phyloP scores from a whole-genome alignment of 2,113 vertebrate species.

The Pampusana beccarii region DNA sequence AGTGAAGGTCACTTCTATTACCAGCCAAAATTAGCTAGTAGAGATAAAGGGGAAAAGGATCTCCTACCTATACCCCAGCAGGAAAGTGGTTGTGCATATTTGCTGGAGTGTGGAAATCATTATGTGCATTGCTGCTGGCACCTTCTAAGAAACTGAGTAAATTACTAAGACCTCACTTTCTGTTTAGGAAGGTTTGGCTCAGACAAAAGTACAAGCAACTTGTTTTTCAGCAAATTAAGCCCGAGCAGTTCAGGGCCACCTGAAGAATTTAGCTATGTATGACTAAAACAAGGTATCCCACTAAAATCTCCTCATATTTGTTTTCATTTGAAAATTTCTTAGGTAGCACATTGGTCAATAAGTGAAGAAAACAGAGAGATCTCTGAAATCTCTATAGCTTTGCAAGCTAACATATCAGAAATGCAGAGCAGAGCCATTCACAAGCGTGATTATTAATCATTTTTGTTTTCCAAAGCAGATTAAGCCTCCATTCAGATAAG shows the following conservation, averaged over 20 bases:
- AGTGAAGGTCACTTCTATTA: background rate
- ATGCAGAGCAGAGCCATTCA: background rate
- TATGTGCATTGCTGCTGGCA: background rate
- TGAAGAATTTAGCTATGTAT: background rate
- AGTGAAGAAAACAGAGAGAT: background rate
- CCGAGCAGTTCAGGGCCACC: background rate
- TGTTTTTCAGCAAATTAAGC: background rate
- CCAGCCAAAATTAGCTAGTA: background rate
- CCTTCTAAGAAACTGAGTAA: background rate
- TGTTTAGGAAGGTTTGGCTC: background rate
- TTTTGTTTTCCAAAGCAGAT: background rate
- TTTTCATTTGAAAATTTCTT: background rate
- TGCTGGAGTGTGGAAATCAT: background rate
- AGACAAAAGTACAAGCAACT: background rate
- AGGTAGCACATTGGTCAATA: background rate
- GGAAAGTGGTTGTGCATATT: background rate
- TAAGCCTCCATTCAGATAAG: background rate
- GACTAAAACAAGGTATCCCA: background rate
- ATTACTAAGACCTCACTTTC: background rate
- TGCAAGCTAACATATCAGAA: background rate
- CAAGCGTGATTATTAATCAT: background rate
- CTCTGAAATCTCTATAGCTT: background rate
- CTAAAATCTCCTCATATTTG: background rate
- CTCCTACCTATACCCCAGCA: background rate
- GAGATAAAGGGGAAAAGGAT: background rate